A percentile compares a stretch with the other conserved stretches of the same genome.
These are phyloP conservation scores for Anastatus disparis DNA, from an alignment of 1,140 invertebrate genomes.

Conservation along the genomic window DNA sequence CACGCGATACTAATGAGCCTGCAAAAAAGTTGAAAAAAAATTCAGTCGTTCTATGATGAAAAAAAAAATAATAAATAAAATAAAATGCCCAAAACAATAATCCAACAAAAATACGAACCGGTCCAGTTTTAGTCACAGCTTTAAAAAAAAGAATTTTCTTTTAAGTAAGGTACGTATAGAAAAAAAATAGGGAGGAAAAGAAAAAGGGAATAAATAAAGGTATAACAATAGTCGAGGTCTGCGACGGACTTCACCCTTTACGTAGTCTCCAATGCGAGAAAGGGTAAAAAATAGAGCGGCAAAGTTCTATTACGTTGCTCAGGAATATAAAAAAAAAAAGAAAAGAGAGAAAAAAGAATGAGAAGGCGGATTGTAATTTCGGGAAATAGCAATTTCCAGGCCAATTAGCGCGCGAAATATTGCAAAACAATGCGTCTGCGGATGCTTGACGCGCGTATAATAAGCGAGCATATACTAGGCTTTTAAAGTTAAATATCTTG, in stretches of 20 bases:
- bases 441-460: slow-evolving; percentile 46
- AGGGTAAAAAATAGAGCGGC: neutral
- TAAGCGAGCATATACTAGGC: slow-evolving; percentile 37
- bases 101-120: too few species aligned
- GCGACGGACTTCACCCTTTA: neutral
- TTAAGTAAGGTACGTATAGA: neutral
- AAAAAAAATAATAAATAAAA: neutral
- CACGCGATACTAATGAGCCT: neutral
- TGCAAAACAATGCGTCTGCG: slow-evolving; percentile 50
- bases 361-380: slow-evolving; percentile 47
- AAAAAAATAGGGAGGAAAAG: neutral
- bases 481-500: too few species aligned
- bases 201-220: neutral
- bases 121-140: neutral
- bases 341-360: slow-evolving; percentile 1
- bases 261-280: neutral
- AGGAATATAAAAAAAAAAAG: neutral
- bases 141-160: too few species aligned
- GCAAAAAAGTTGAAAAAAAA: neutral
- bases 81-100: too few species aligned
- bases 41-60: too few species aligned
- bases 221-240: neutral
- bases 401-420: slow-evolving; percentile 56
- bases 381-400: slow-evolving; percentile 53
- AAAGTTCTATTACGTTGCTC: slow-evolving; percentile 5